Base-by-base conservation (phyloP, 2,888 invertebrate genomes). In the Drosophila mayaguana region DNA sequence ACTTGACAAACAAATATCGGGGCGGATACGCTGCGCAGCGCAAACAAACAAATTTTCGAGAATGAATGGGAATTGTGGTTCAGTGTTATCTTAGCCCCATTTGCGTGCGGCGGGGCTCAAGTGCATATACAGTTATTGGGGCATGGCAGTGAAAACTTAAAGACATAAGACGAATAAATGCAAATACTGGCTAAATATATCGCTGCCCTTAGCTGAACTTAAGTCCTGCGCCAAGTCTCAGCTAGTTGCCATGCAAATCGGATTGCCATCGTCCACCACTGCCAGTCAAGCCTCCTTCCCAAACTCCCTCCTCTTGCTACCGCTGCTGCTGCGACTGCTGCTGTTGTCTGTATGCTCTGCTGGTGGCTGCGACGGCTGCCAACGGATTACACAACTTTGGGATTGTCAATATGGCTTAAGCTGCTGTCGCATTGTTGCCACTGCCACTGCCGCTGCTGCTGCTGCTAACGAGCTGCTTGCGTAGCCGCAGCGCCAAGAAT, bases 141-240 rank as follows among this genome's bases (percentile, higher is more conserved):
- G 25, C 48, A 38, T 64, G 61, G 54, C 6, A 8, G 28, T 32
- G 51, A 40, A 71, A 74, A 65, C 57, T 80, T 81, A 86, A 84
- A 80, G 78, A 81, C 77, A 80, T 86, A 88, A 89, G 83, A 73
- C 75, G 66, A 78, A 78, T 88, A 68, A 72, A 88, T 83, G 89
- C 79, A 88, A 89, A 84, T 86, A 67, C 72, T 80, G 72, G 64
- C 70, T 68, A 81, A 89, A 88, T 79, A 86, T 84, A 88, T 84
- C 75, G 82, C 68, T 77, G 72, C 65, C 57, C 63, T 55, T 42
- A 69, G 60, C 73, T 34, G 40, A 68, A 60, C 65, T 77, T 63
- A 69, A 74, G 63, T 66, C 61, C 54, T 63, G 40, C 64, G 53
- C 40, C 64, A 66, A 68, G 55, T 25, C 54, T 1, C 67, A 61